Base-by-base conservation (phyloP, 2,797 vertebrate species). In the Ispidina picta region DNA sequence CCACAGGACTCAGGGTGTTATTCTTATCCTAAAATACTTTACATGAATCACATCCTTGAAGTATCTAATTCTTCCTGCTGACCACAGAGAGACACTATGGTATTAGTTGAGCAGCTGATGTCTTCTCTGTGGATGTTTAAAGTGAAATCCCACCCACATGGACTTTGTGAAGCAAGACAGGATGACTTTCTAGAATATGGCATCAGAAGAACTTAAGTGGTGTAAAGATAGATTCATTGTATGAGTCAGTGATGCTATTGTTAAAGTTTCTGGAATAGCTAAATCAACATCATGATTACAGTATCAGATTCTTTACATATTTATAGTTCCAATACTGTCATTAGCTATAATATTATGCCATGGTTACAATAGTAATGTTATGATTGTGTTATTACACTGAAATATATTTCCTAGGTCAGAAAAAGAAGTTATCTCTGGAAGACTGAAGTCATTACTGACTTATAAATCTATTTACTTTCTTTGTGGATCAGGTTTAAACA, bases 1-100 rank as follows among this genome's bases (percentile, higher is more conserved):
- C 41, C 7, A 4, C 0, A 5, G 9, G 20, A 78, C 13, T 77
- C 2, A n/a, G 8, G 12, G 3, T 33, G 15, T 12, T 75, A 15
- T 31, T 65, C 46, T 26, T 70, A 75, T 69, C 19, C 35, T 69
- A 75, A 85, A 85, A 63, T 41, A 43, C 51, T 69, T 68, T 55
- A 62, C 59, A 58, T 35, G 5, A 74, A 66, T 75, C 23, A 46
- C 7, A 29, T 14, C 6, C 16, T 73, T 73, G 25, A 86, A 59
- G 13, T 3, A 21, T 46, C 33, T 52, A 44, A 60, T 81, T 83
- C 21, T 83, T 86, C 39, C 39, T 63, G 31, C n/a, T 76, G 80
- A 69, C 73, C 77, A 29, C n/a, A 51, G 79, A 65, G 43, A 80
- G 29, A 65, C 19, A 58, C 6, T 35, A 43, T 71, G 15, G 37